Conservation (phyloP, 2,888 invertebrate species). For the Drosophila mimica region DNA sequence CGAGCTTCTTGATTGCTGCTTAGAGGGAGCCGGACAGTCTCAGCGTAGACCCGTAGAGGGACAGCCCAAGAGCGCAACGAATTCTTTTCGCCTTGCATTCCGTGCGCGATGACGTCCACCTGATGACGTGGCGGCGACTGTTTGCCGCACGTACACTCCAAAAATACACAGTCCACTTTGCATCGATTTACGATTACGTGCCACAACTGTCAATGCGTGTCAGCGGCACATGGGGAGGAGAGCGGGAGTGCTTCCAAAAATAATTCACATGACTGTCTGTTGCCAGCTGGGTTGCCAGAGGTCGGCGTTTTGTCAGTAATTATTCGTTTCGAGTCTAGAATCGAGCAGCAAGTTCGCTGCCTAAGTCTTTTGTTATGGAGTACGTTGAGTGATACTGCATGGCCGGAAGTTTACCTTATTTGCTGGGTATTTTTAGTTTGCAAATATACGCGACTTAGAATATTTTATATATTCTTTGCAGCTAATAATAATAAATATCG, state of each 20-base stretch:
- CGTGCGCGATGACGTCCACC: slow-evolving; percentile 68
- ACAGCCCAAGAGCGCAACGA: slow-evolving; percentile 64
- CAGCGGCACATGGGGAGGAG: background rate
- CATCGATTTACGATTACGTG: slow-evolving; percentile 58
- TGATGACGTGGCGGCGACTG: slow-evolving; percentile 38
- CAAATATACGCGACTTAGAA: background rate
- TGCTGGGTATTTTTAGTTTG: too few species aligned
- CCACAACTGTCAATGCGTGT: slow-evolving; percentile 50
- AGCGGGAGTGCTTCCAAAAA: slow-evolving; percentile 13
- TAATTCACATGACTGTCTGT: background rate
- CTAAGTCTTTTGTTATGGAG: slow-evolving; percentile 69
- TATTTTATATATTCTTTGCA: background rate
- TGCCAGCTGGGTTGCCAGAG: slow-evolving; percentile 22
- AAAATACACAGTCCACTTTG: slow-evolving; percentile 40
- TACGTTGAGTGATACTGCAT: slow-evolving; percentile 34
- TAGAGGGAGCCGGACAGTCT: slow-evolving; percentile 1
- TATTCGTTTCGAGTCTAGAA: slow-evolving; percentile 23
- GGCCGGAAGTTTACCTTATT: slow-evolving; percentile 57
- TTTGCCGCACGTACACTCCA: slow-evolving; percentile 45
- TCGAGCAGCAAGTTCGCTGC: slow-evolving; percentile 66
- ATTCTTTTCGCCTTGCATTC: slow-evolving; percentile 79
- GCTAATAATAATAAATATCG: background rate
- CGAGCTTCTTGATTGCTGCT: slow-evolving; percentile 12
- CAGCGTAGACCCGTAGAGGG: slow-evolving; percentile 32
- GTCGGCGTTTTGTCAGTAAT: slow-evolving; percentile 42